Evolutionary conservation across 2,888 invertebrate genomes (phyloP), one percentile per base, ranked within the genome.

Genomic region (Chouioia cunea): DNA sequence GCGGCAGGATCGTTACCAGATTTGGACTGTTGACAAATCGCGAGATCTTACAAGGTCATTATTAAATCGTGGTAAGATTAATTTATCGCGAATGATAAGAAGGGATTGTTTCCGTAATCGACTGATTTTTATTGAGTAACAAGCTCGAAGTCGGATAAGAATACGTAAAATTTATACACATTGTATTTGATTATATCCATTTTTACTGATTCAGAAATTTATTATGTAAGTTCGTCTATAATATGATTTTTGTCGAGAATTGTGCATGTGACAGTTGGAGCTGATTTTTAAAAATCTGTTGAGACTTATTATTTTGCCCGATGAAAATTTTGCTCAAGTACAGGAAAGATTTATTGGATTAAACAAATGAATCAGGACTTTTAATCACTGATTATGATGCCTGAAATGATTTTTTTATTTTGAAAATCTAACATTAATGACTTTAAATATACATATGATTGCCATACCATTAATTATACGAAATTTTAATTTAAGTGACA

Each of bases 1-100:
- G 65, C 73, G 56, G 69, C 77, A 47, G 74, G 77, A 53, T 78
- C 77, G 60, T 76, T 81, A 6, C 79, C 80, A 47, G 80, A 79
- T 74, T 78, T 82, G 74, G 78, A 82, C 76, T 81, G 77, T 79
- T 70, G 70, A 75, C 20, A 50, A 44, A 27, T 16, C 14, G 53
- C 56, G 18, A 27, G 20, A 63, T 47, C 10, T 44, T 15, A 18
- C 54, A 15, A 59, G 8, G 6, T 22, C 20, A 12, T 22, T 44
- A 6, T 52, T 27, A n/a, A 53, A 15, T 65, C 8, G 54, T 59
- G 65, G 57, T 71, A 58, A 67, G 63, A 63, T 64, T 46, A 47
- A 48, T 52, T 22, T 57, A 36, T 22, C 12, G 48, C 53, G n/a
- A 36, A 4, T 6, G 36, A 36, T 36, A 6, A 6, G 10, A 36